These are phyloP conservation scores for Apis cerana DNA, from an alignment of 1,140 invertebrate genomes.

Conservation along the genomic window DNA sequence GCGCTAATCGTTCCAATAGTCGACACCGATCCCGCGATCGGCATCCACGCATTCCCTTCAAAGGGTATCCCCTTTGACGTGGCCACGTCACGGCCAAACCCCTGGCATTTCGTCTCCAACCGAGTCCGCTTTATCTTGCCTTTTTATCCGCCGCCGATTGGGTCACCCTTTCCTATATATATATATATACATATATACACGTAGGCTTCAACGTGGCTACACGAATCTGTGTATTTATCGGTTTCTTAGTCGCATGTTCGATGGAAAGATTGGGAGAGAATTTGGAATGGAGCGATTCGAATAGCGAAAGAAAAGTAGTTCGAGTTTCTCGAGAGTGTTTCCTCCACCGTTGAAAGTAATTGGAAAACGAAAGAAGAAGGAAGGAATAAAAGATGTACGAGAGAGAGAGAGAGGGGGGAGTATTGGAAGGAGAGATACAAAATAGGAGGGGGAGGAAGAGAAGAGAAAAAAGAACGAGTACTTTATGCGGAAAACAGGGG, in stretches of 20 bases:
- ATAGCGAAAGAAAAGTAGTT: too few species aligned
- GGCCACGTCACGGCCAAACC: constrained; percentile 38
- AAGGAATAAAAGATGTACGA: too few species aligned
- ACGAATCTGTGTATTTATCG: background rate
- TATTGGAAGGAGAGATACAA: background rate
- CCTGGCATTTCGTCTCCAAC: constrained; percentile 39
- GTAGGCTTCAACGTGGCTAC: background rate
- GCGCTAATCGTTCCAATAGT: constrained; percentile 64
- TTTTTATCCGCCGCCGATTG: background rate
- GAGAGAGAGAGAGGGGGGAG: background rate
- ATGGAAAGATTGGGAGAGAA: too few species aligned
- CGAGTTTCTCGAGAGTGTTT: too few species aligned
- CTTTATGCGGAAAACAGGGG: constrained; percentile 54
- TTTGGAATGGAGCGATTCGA: too few species aligned
- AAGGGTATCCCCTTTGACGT: constrained; percentile 53
- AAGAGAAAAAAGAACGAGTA: background rate
- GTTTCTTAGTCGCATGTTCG: background rate
- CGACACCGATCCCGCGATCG: constrained; percentile 64
- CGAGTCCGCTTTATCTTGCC: background rate
- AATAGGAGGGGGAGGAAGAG: constrained; percentile 28
- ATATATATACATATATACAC: too few species aligned
- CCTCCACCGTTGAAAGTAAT: too few species aligned
- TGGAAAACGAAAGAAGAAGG: too few species aligned
- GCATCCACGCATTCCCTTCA: constrained; percentile 41
- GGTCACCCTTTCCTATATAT: background rate